These are phyloP conservation scores for Argyrosomus japonicus DNA, from an alignment of 2,113 vertebrate genomes.

Conservation along the genomic window DNA sequence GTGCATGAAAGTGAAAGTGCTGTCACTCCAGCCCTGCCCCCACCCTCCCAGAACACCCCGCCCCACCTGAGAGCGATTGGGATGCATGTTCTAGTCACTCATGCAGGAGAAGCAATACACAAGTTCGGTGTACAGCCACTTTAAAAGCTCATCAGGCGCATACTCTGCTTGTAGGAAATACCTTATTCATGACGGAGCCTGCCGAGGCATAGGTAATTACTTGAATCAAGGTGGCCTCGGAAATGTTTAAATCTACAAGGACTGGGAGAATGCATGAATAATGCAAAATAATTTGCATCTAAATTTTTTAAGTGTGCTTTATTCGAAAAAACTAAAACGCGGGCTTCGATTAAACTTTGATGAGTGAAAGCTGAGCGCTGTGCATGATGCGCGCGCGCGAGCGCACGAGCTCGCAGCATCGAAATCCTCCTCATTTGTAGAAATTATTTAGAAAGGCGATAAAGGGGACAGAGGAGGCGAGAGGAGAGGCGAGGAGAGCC, in stretches of 20 bases:
- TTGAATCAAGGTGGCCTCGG: constrained; percentile 99
- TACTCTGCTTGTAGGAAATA: constrained; percentile 98
- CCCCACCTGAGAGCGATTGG: constrained; percentile 96
- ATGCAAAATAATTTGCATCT: constrained; percentile 99
- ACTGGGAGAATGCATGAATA: constrained; percentile 97
- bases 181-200: constrained; percentile 99
- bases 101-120: constrained; percentile 96
- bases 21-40: constrained; percentile 90
- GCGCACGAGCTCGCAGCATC: constrained; percentile 66
- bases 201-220: constrained; percentile 99
- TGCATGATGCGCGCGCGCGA: constrained; percentile 3
- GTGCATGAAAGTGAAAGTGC: constrained; percentile 83
- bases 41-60: constrained; percentile 82
- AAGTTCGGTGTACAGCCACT: constrained; percentile 97
- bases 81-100: constrained; percentile 91
- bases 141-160: constrained; percentile 99
- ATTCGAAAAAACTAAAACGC: constrained; percentile 87
- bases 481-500: constrained; percentile 51
- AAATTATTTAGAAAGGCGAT: constrained; percentile 96
- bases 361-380: constrained; percentile 94
- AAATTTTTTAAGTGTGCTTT: constrained; percentile 99
- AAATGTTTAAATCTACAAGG: constrained; percentile 99
- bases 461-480: constrained; percentile 76
- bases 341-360: constrained; percentile 98
- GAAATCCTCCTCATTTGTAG: constrained; percentile 90